A percentile compares a stretch with the other conserved stretches of the same genome.
Evolutionary conservation across 2,888 invertebrate genomes (phyloP).

Genomic region (Spodoptera littoralis): DNA sequence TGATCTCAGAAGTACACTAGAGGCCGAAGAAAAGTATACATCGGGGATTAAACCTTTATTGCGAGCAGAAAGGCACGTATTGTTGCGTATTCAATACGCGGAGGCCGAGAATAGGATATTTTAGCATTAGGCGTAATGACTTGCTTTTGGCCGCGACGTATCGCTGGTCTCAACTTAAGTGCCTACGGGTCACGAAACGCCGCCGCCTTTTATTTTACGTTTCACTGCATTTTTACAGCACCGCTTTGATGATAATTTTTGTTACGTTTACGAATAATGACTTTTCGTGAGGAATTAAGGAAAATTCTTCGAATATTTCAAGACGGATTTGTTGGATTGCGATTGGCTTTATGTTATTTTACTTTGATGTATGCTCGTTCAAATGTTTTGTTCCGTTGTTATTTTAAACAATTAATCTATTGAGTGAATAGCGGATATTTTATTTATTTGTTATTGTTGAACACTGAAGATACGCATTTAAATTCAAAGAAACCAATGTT

Average conservation of each 20-base stretch:
- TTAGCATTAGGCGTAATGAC: conserved; percentile 60
- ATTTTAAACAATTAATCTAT: too few relatives aligned
- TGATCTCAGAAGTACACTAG: conserved; percentile 62
- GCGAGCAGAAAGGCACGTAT: conserved; percentile 52
- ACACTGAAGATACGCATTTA: too few relatives aligned
- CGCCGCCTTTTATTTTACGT: conserved; percentile 47
- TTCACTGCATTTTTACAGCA: conserved; percentile 40
- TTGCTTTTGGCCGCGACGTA: conserved; percentile 51
- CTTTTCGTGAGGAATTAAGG: conserved; percentile 30
- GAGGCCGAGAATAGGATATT: conserved; percentile 53
- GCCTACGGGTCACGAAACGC: conserved; percentile 46
- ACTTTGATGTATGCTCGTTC: not conserved
- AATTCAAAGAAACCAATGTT: too few relatives aligned
- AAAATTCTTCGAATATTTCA: conserved; percentile 31
- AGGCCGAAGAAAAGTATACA: conserved; percentile 55
- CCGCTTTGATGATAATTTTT: conserved; percentile 49
- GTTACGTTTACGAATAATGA: conserved; percentile 34
- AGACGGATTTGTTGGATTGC: conserved; percentile 4
- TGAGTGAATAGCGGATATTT: too few relatives aligned
- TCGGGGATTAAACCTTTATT: conserved; percentile 58
- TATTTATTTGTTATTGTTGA: too few relatives aligned
- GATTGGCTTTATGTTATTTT: conserved; percentile 6
- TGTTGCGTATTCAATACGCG: conserved; percentile 61
- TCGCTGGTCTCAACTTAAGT: conserved; percentile 52
- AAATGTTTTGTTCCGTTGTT: too few relatives aligned